Evolutionary conservation across 2,797 vertebrate genomes (phyloP).

Genomic region (Botia almorhae): DNA sequence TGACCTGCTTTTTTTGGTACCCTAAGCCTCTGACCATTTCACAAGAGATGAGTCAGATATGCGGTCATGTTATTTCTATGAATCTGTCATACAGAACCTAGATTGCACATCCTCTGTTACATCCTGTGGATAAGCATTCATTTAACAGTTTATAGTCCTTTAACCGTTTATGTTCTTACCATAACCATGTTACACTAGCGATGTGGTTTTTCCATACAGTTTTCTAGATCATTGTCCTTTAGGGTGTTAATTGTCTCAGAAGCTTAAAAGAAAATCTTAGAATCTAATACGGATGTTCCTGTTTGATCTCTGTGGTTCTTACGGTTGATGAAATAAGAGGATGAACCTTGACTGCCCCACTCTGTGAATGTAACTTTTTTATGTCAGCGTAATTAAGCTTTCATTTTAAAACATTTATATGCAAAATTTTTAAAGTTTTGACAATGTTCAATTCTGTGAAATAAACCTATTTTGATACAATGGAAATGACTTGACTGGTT

Average conservation of each 20-base stretch:
- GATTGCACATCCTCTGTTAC: constrained; percentile 20
- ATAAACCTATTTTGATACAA: constrained; percentile 86
- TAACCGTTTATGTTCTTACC: not conserved
- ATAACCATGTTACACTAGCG: not conserved
- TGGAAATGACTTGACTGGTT: constrained; percentile 1
- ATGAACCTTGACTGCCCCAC: constrained; percentile 61
- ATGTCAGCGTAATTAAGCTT: constrained; percentile 77
- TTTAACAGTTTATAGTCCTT: not conserved
- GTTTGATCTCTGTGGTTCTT: constrained; percentile 56
- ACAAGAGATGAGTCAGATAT: not conserved
- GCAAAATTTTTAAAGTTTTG: constrained; percentile 80
- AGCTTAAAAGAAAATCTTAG: constrained; percentile 4
- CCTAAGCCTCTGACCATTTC: constrained; percentile 32
- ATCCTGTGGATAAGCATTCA: constrained; percentile 2
- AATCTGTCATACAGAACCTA: constrained; percentile 14
- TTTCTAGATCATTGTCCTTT: not conserved
- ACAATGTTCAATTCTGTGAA: constrained; percentile 78
- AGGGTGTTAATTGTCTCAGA: constrained; percentile 26
- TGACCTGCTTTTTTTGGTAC: constrained; percentile 11
- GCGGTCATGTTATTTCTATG: constrained; percentile 23
- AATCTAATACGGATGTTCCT: constrained; percentile 48
- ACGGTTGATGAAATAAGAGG: constrained; percentile 66
- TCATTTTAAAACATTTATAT: constrained; percentile 82
- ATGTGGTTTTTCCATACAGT: not conserved
- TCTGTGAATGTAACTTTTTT: constrained; percentile 74